Conservation (phyloP, 1,140 invertebrate species). For the Aplysia californica region DNA sequence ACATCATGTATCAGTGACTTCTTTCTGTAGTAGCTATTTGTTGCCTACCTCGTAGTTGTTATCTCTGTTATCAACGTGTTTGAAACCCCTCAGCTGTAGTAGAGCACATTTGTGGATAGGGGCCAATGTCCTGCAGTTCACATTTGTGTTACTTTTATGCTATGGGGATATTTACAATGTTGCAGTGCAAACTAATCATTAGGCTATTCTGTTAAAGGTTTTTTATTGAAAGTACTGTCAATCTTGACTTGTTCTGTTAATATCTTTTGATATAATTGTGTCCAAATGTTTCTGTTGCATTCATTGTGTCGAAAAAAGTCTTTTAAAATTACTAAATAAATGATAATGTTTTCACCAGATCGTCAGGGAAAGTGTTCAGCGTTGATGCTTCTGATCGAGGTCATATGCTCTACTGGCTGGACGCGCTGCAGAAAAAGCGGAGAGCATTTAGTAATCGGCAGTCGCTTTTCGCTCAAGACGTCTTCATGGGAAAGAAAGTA, state of each 20-base stretch:
- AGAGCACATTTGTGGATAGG: too few relatives aligned
- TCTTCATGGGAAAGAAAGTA: conserved; percentile 10
- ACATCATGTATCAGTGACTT: too few relatives aligned
- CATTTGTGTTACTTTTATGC: too few relatives aligned
- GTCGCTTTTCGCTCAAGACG: background rate
- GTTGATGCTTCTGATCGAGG: conserved; percentile 17
- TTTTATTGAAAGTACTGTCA: background rate
- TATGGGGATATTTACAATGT: too few relatives aligned
- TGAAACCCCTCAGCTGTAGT: too few relatives aligned
- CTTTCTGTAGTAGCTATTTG: too few relatives aligned
- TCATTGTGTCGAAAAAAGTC: background rate
- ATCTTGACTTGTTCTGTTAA: background rate
- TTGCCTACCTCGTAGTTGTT: too few relatives aligned
- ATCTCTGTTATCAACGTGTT: too few relatives aligned
- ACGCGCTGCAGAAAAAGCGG: conserved; percentile 17
- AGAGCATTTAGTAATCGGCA: background rate
- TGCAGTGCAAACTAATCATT: too few relatives aligned
- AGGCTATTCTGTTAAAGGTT: too few relatives aligned
- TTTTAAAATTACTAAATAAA: background rate
- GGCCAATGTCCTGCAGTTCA: too few relatives aligned
- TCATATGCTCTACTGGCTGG: conserved; percentile 19
- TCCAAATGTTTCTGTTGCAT: background rate
- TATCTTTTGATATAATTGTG: background rate
- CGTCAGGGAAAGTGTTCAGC: background rate
- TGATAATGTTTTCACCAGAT: background rate